Base-by-base conservation (phyloP, 2,888 invertebrate species). In the Adelognathus sp. region DNA sequence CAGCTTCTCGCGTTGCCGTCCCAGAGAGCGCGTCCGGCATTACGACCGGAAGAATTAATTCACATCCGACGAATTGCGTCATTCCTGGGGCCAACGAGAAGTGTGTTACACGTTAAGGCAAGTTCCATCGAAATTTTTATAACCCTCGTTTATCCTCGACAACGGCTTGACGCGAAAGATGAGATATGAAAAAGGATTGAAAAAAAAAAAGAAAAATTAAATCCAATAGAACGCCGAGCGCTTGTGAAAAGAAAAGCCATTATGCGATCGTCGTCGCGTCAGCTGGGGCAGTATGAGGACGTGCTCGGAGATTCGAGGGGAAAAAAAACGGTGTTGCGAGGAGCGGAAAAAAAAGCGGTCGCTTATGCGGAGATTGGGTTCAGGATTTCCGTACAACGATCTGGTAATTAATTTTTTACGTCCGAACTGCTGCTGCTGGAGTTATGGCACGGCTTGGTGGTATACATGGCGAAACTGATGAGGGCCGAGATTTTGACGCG, bases 41-140 rank as follows among this genome's bases (percentile, higher is more conserved):
- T 16, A 54, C 75, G 29, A 67, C 54, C 56, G 77, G 61, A 77
- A 81, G 81, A 86, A 84, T 87, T 87, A 82, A 86, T 88, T 87
- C 86, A 85, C 84, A 85, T 84, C 81, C 80, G 81, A 78, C 71
- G 80, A 86, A 86, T 86, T 86, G 79, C 82, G 71, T 54, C 56
- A 76, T 52, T 36, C 16, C n/a, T n/a, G n/a, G 46, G 52, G 14
- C 31, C 67, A 46, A 77, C 67, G 77, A 56, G 61, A 61, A 61
- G 54, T 54, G 41, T 6, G 56, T 50, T 50, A 63, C 69, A 41
- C 78, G 33, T n/a, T n/a, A n/a, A n/a, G n/a, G n/a, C n/a, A 73
- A 73, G 63, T 39, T 44, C 56, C 46, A 56, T 67, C 73, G 60
- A 71, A 72, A 72, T 78, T 70, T 71, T 46, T 50, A 50, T 21